phyloP scores from a whole-genome alignment of 1,140 invertebrate species.

The Glomeris maerens region DNA sequence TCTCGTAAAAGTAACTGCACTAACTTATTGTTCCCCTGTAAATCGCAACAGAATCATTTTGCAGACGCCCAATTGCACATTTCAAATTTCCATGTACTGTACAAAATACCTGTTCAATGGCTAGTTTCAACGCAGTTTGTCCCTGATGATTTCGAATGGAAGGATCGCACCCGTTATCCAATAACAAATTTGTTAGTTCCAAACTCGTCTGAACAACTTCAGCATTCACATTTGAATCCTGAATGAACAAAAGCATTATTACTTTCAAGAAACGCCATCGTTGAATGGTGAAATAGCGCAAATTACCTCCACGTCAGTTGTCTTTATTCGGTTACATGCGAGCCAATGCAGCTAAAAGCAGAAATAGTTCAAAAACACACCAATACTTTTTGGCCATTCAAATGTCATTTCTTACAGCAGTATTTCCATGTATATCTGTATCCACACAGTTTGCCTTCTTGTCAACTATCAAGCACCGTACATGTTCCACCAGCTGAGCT shows the following conservation, averaged over 20 bases:
- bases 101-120: slow-evolving; percentile 27
- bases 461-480: slow-evolving; percentile 31
- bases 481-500: slow-evolving; percentile 26
- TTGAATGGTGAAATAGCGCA: too few species aligned
- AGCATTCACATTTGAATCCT: slow-evolving; percentile 16
- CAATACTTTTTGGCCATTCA: not conserved
- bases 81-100: too few species aligned
- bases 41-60: too few species aligned
- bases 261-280: too few species aligned
- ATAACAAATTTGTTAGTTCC: slow-evolving; percentile 28
- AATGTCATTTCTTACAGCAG: slow-evolving; percentile 27
- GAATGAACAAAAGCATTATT: too few species aligned
- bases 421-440: slow-evolving; percentile 31
- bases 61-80: too few species aligned
- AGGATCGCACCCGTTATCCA: slow-evolving; percentile 30
- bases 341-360: slow-evolving; percentile 20
- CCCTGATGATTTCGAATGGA: slow-evolving; percentile 25
- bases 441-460: slow-evolving; percentile 30
- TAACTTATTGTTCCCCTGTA: slow-evolving; percentile 17
- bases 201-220: slow-evolving; percentile 23
- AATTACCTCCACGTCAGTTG: slow-evolving; percentile 13
- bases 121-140: slow-evolving; percentile 29
- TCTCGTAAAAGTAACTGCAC: slow-evolving; percentile 28
- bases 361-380: slow-evolving; percentile 2
- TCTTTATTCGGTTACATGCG: slow-evolving; percentile 13